Conservation (phyloP, 2,888 invertebrate species). For the Chouioia cunea region DNA sequence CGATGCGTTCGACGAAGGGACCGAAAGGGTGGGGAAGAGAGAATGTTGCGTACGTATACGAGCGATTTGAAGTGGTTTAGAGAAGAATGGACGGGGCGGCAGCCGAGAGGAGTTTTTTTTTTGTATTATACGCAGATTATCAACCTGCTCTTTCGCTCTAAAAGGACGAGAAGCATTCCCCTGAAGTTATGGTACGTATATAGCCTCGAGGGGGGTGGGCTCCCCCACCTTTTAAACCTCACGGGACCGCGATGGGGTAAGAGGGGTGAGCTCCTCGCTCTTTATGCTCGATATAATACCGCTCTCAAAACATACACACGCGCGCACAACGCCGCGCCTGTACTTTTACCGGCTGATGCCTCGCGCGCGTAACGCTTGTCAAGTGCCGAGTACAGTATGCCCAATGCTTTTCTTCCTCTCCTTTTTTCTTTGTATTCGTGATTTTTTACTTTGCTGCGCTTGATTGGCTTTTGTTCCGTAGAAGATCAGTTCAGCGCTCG, state of each 20-base stretch:
- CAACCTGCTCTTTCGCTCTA: constrained; percentile 62
- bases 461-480: not conserved
- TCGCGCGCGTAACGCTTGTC: not conserved
- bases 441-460: too few species aligned
- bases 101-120: constrained; percentile 62
- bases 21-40: constrained; percentile 33
- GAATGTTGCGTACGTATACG: constrained; percentile 27
- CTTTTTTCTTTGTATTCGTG: too few species aligned
- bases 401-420: too few species aligned
- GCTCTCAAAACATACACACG: constrained; percentile 69
- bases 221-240: constrained; percentile 23
- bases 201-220: too few species aligned
- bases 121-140: constrained; percentile 67
- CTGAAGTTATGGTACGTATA: constrained; percentile 41
- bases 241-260: constrained; percentile 44
- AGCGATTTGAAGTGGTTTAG: constrained; percentile 62
- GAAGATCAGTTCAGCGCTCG: not conserved
- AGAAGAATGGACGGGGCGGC: constrained; percentile 53
- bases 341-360: constrained; percentile 18
- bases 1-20: constrained; percentile 49
- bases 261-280: constrained; percentile 56
- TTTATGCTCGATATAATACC: constrained; percentile 70
- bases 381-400: not conserved
- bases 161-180: constrained; percentile 37
- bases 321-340: not conserved